Evolutionary conservation across 2,888 invertebrate species (phyloP).

Genomic region (Sinelater perroti): DNA sequence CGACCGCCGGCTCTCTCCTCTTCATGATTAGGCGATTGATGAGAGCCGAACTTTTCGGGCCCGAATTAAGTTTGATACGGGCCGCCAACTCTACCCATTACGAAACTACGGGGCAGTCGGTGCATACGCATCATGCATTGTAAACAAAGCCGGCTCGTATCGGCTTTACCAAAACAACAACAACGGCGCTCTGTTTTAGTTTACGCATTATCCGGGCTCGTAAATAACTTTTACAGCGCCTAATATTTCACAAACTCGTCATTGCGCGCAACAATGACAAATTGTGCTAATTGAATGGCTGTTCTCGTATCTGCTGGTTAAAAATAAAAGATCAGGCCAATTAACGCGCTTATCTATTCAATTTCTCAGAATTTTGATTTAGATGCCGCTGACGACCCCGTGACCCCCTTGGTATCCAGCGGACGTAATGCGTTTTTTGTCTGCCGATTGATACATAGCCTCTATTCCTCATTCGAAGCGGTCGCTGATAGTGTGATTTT

Average conservation of each 20-base stretch:
- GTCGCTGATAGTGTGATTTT: background rate
- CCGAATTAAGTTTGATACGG: constrained; percentile 12
- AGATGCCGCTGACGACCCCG: constrained; percentile 34
- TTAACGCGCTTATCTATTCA: constrained; percentile 42
- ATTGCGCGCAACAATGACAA: constrained; percentile 40
- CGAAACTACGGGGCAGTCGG: constrained; percentile 4
- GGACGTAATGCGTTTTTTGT: constrained; percentile 33
- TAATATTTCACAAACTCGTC: constrained; percentile 42
- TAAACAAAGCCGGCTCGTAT: constrained; percentile 20
- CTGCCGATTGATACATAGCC: background rate
- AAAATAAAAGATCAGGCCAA: constrained; percentile 42
- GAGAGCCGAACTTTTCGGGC: background rate
- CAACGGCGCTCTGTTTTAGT: constrained; percentile 25
- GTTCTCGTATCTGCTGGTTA: constrained; percentile 31
- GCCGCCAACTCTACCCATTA: constrained; percentile 1
- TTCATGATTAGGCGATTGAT: constrained; percentile 14
- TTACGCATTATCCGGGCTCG: constrained; percentile 24
- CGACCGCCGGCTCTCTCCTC: constrained; percentile 8
- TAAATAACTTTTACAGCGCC: constrained; percentile 40
- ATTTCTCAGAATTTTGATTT: constrained; percentile 43
- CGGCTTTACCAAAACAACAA: constrained; percentile 21
- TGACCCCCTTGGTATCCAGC: constrained; percentile 26
- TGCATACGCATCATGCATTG: too few relatives aligned
- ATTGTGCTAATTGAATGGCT: constrained; percentile 44
- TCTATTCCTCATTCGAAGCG: background rate